Conservation (phyloP, 64 coral and sea anemone genomes). For the Pocillopora verrucosa region DNA sequence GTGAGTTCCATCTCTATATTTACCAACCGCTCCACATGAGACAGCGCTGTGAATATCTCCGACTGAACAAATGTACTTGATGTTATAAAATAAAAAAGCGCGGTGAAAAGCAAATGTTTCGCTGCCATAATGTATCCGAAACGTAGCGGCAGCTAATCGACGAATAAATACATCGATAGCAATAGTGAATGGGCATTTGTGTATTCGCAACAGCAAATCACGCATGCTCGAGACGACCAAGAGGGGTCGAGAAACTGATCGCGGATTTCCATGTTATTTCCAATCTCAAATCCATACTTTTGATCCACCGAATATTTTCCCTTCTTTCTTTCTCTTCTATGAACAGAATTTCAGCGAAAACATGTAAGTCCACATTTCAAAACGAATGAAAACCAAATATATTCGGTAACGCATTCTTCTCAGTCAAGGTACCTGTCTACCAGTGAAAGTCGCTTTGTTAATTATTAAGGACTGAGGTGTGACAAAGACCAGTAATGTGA, state of each 20-base stretch:
- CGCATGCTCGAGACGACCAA: slow-evolving; percentile 21
- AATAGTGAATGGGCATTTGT: not conserved
- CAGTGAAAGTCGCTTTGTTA: slow-evolving; percentile 2
- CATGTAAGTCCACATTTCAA: not conserved
- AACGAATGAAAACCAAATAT: not conserved
- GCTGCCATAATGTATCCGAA: not conserved
- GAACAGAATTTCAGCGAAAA: not conserved
- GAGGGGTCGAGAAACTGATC: not conserved
- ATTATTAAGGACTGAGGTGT: slow-evolving; percentile 13
- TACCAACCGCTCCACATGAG: slow-evolving; percentile 73
- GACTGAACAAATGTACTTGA: slow-evolving; percentile 14
- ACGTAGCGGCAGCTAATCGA: not conserved
- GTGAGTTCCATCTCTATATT: slow-evolving; percentile 70
- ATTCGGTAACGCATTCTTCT: slow-evolving; percentile 19
- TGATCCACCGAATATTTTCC: not conserved
- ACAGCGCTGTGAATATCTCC: slow-evolving; percentile 77
- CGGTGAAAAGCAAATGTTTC: not conserved
- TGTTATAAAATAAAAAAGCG: not conserved
- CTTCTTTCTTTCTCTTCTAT: not conserved
- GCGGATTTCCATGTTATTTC: not conserved
- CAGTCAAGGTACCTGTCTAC: slow-evolving; percentile 11
- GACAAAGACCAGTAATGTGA: not conserved
- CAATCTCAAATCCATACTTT: too few relatives aligned
- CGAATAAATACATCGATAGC: not conserved
- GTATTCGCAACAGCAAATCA: slow-evolving; percentile 11